Evolutionary conservation across 2,888 invertebrate species (phyloP).

Genomic region (Hedya salicella): DNA sequence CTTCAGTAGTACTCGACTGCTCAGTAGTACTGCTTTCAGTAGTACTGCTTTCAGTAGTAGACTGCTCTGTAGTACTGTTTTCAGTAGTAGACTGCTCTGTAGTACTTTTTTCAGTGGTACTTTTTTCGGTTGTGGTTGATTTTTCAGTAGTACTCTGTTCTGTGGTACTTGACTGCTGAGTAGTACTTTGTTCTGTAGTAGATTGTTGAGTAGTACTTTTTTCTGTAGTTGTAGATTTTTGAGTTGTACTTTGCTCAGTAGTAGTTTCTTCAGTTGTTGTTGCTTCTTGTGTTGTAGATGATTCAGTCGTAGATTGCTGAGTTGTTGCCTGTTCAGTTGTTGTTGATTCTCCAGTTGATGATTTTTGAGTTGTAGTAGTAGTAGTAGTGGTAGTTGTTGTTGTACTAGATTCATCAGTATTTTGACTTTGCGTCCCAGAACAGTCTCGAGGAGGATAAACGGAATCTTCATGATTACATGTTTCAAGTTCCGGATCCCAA

Average conservation of each 20-base stretch:
- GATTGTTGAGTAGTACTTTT: slow-evolving; percentile 45
- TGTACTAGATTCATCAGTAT: slow-evolving; percentile 50
- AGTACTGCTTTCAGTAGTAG: slow-evolving; percentile 48
- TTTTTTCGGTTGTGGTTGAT: slow-evolving; percentile 48
- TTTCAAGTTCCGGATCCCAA: slow-evolving; percentile 87
- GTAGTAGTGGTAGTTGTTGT: slow-evolving; percentile 25
- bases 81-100: slow-evolving; percentile 48
- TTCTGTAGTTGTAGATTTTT: slow-evolving; percentile 47
- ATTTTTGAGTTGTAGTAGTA: slow-evolving; percentile 37
- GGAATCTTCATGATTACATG: slow-evolving; percentile 88
- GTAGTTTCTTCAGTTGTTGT: slow-evolving; percentile 39
- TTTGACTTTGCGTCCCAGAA: slow-evolving; percentile 63
- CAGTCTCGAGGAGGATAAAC: slow-evolving; percentile 85
- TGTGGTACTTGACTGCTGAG: slow-evolving; percentile 41
- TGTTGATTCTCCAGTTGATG: slow-evolving; percentile 48
- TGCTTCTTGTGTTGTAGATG: slow-evolving; percentile 50
- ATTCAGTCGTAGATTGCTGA: slow-evolving; percentile 47
- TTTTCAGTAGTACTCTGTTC: slow-evolving; percentile 37
- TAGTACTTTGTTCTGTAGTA: slow-evolving; percentile 45
- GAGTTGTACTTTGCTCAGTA: slow-evolving; percentile 39
- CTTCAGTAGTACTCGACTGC: slow-evolving; percentile 38
- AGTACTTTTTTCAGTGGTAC: slow-evolving; percentile 47
- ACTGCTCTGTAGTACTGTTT: slow-evolving; percentile 45
- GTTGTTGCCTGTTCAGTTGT: slow-evolving; percentile 48
- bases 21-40: slow-evolving; percentile 36